Conservation (phyloP, 2,888 invertebrate species). For the Flabesymbios commensalis region DNA sequence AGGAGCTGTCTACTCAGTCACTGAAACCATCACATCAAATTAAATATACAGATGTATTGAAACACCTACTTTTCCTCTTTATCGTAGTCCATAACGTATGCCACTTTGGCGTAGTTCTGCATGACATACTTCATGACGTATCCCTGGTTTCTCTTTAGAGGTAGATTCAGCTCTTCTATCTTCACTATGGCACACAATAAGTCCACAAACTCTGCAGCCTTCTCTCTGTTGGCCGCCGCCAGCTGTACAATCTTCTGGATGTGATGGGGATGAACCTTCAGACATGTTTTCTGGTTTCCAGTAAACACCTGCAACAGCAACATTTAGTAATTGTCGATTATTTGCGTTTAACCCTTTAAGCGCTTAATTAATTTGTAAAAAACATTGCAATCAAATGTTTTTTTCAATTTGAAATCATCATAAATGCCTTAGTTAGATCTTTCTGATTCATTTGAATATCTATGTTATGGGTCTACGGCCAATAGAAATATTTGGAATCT, state of each 20-base stretch:
- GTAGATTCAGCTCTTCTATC: slow-evolving; percentile 30
- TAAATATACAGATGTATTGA: too few relatives aligned
- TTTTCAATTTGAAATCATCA: too few relatives aligned
- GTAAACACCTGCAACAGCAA: slow-evolving; percentile 29
- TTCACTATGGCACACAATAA: slow-evolving; percentile 31
- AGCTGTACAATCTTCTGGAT: slow-evolving; percentile 27
- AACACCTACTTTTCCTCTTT: slow-evolving; percentile 16
- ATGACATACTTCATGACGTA: slow-evolving; percentile 37
- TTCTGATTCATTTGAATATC: too few relatives aligned
- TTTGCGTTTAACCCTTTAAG: too few relatives aligned
- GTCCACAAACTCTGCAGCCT: slow-evolving; percentile 33
- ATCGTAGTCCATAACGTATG: slow-evolving; percentile 27
- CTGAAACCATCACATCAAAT: too few relatives aligned
- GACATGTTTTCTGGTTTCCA: slow-evolving; percentile 33
- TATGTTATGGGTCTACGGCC: too few relatives aligned
- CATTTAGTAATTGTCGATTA: too few relatives aligned
- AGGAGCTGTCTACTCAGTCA: too few relatives aligned
- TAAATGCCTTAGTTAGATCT: too few relatives aligned
- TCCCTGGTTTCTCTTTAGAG: slow-evolving; percentile 38
- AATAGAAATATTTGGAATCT: too few relatives aligned
- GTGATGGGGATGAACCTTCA: slow-evolving; percentile 26
- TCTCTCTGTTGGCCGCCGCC: slow-evolving; percentile 23
- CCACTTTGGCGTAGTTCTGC: slow-evolving; percentile 32
- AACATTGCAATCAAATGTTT: too few relatives aligned
- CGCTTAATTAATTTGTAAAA: too few relatives aligned